Evolutionary conservation across 2,888 invertebrate species (phyloP).

Genomic region (Drosophila nr. fundita): DNA sequence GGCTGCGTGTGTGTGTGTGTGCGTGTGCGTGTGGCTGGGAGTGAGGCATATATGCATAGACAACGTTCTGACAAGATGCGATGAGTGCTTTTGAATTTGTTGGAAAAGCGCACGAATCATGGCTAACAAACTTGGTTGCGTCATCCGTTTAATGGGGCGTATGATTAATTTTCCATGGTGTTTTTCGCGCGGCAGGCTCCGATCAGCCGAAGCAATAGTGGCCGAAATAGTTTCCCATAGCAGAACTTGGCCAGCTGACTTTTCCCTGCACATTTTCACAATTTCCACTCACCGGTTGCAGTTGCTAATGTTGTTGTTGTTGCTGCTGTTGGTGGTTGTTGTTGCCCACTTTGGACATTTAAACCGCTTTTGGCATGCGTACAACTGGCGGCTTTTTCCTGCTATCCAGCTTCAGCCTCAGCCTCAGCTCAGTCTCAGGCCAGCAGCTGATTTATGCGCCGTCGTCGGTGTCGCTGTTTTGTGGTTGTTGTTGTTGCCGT

Average conservation of each 20-base stretch:
- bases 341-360: conserved; percentile 81
- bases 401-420: conserved; percentile 39
- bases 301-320: conserved; percentile 39
- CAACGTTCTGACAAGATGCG: conserved; percentile 47
- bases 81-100: conserved; percentile 64
- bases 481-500: conserved; percentile 36
- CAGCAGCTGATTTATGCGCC: conserved; percentile 77
- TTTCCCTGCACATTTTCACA: conserved; percentile 81
- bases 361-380: conserved; percentile 82
- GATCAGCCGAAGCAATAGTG: background rate
- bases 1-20: background rate
- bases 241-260: conserved; percentile 73
- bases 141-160: conserved; percentile 78
- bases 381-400: conserved; percentile 70
- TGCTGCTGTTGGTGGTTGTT: conserved; percentile 45
- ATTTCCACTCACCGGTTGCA: conserved; percentile 62
- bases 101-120: conserved; percentile 61
- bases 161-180: conserved; percentile 69
- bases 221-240: conserved; percentile 59
- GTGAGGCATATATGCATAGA: conserved; percentile 30
- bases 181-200: conserved; percentile 20
- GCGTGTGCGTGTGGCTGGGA: background rate
- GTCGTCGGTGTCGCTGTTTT: conserved; percentile 31
- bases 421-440: conserved; percentile 23
- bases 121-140: conserved; percentile 51